Evolutionary conservation across 2,797 vertebrate species (phyloP).

Genomic region (Melanotaenia parkinsoni): DNA sequence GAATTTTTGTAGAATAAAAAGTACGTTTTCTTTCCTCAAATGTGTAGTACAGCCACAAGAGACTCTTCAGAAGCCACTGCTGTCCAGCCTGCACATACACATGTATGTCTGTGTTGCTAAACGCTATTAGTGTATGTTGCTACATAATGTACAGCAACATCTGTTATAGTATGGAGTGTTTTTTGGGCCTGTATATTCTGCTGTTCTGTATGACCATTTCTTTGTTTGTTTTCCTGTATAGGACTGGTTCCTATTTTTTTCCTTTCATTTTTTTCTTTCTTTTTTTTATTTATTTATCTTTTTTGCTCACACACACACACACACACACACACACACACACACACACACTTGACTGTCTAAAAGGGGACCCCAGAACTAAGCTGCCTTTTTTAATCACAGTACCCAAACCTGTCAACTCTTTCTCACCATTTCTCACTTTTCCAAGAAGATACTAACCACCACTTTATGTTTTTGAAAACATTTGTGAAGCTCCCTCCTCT

Average conservation of each 20-base stretch:
- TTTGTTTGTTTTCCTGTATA: conserved; percentile 54
- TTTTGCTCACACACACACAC: conserved; percentile 27
- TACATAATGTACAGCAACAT: conserved; percentile 73
- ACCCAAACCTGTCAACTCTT: conserved; percentile 18
- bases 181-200: conserved; percentile 75
- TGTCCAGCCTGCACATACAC: conserved; percentile 60
- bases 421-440: conserved; percentile 18
- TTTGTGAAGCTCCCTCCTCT: conserved; percentile 10
- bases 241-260: conserved; percentile 73
- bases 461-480: background rate
- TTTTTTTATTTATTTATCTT: conserved; percentile 8
- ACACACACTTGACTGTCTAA: conserved; percentile 40
- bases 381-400: conserved; percentile 63
- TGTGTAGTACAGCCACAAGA: conserved; percentile 47
- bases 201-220: conserved; percentile 66
- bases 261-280: background rate
- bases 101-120: conserved; percentile 64
- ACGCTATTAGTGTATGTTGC: conserved; percentile 69
- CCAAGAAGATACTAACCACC: conserved; percentile 3
- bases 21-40: conserved; percentile 53
- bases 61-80: conserved; percentile 50
- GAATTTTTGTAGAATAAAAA: background rate
- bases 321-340: background rate
- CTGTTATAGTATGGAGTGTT: conserved; percentile 58
- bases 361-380: conserved; percentile 68